Evolutionary conservation across 2,113 vertebrate species (phyloP).

Genomic region (Ramphastos sulfuratus): DNA sequence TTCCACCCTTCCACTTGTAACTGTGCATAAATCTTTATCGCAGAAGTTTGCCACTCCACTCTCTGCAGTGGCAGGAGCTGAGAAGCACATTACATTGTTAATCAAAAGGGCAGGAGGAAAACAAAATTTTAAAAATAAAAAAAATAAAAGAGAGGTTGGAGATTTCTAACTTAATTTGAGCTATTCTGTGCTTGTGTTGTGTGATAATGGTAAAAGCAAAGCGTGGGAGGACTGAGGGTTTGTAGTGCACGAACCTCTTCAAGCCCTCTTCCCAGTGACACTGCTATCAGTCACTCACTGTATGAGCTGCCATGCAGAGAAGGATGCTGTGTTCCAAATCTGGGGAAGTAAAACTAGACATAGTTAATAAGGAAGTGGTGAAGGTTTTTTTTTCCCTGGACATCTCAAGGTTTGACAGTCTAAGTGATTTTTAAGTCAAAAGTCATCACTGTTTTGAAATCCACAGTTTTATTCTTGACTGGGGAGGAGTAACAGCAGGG

Average conservation of each 20-base stretch:
- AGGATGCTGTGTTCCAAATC: background rate
- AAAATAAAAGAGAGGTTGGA: conserved; percentile 1
- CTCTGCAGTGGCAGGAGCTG: conserved; percentile 12
- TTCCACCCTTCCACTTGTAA: background rate
- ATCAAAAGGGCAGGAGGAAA: conserved; percentile 14
- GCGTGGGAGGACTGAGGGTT: background rate
- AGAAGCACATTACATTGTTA: conserved; percentile 21
- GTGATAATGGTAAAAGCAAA: background rate
- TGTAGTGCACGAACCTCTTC: background rate
- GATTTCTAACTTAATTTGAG: conserved; percentile 51
- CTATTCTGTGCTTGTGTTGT: background rate
- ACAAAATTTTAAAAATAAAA: too few species aligned
- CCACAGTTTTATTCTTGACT: background rate
- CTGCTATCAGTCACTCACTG: background rate
- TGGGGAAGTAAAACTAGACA: background rate
- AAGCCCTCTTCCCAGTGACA: background rate
- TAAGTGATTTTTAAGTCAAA: conserved; percentile 46
- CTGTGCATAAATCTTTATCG: conserved; percentile 30
- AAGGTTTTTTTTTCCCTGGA: background rate
- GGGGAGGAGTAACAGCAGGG: too few species aligned
- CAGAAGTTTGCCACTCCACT: conserved; percentile 3
- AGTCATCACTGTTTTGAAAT: conserved; percentile 56
- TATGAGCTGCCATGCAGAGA: background rate
- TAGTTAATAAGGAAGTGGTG: background rate
- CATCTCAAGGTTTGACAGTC: conserved; percentile 1